phyloP scores from a whole-genome alignment of 2,113 vertebrate species.

The Gnathonemus longibarbis region DNA sequence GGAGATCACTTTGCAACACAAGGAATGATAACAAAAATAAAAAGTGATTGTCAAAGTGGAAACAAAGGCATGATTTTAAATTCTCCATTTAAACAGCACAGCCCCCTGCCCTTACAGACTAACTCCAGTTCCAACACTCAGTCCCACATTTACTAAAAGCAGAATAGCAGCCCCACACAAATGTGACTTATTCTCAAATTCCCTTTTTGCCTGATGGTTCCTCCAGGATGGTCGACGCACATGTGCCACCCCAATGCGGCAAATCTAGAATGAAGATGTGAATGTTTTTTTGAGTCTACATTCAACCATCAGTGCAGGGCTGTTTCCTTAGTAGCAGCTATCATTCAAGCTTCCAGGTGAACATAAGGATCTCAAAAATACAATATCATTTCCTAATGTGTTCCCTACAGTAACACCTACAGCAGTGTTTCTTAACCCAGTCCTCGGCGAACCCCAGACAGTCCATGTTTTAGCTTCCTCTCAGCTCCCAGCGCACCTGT shows the following conservation, averaged over 20 bases:
- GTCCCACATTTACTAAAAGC: not conserved
- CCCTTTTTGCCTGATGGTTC: not conserved
- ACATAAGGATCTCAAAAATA: not conserved
- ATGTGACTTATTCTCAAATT: not conserved
- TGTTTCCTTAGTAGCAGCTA: not conserved
- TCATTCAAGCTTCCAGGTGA: not conserved
- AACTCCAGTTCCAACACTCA: not conserved
- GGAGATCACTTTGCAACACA: not conserved
- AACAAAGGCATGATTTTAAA: not conserved
- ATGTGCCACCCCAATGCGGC: not conserved
- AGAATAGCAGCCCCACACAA: not conserved
- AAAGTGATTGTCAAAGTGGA: not conserved
- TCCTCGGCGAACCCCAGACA: too few relatives aligned
- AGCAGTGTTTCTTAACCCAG: too few relatives aligned
- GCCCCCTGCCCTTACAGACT: not conserved
- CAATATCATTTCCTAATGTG: not conserved
- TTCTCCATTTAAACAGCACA: not conserved
- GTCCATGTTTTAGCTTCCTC: too few relatives aligned
- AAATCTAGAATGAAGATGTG: not conserved
- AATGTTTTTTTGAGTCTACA: not conserved
- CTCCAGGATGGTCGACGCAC: not conserved
- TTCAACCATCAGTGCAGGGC: not conserved
- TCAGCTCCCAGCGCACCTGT: too few relatives aligned
- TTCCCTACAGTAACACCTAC: not conserved
- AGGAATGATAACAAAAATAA: not conserved